Conservation (phyloP, 2,888 invertebrate genomes). For the Bhutanitis thaidina region DNA sequence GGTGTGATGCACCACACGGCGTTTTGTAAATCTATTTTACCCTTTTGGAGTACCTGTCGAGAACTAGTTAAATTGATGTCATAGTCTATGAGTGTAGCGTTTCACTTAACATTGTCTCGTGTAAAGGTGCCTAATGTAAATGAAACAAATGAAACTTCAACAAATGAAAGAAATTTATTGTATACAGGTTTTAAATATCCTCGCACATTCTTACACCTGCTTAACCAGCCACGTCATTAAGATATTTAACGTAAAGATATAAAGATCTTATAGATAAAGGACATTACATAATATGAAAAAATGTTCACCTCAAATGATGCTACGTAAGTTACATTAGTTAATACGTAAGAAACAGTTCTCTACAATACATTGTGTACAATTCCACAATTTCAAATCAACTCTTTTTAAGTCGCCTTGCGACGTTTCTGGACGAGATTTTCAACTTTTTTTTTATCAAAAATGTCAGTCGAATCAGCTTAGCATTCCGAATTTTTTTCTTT, state of each 20-base stretch:
- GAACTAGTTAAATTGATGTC: no score
- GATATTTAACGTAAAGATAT: conserved; percentile 73
- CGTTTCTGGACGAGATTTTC: conserved; percentile 67
- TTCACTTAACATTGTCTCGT: no score
- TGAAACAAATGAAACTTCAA: conserved; percentile 68
- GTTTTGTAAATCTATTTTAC: no score
- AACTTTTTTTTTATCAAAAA: conserved; percentile 48
- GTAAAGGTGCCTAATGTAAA: conserved; percentile 35
- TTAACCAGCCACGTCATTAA: conserved; percentile 70
- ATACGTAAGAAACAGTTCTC: conserved; percentile 52
- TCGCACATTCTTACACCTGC: conserved; percentile 73
- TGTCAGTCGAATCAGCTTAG: conserved; percentile 70
- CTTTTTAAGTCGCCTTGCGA: conserved; percentile 64
- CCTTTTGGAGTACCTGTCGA: no score
- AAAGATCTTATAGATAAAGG: conserved; percentile 73
- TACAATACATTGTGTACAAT: conserved; percentile 57
- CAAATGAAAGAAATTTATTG: conserved; percentile 81
- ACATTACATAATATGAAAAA: conserved; percentile 71
- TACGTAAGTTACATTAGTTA: conserved; percentile 51
- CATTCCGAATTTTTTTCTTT: conserved; percentile 47
- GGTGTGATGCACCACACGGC: no score
- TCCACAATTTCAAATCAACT: conserved; percentile 72
- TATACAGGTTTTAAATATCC: conserved; percentile 80
- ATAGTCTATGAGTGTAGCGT: no score
- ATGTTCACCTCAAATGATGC: conserved; percentile 56